A percentile compares a stretch with the other conserved stretches of the same genome.
Conservation (phyloP, 2,797 vertebrate species). For the Tachyglossus aculeatus region DNA sequence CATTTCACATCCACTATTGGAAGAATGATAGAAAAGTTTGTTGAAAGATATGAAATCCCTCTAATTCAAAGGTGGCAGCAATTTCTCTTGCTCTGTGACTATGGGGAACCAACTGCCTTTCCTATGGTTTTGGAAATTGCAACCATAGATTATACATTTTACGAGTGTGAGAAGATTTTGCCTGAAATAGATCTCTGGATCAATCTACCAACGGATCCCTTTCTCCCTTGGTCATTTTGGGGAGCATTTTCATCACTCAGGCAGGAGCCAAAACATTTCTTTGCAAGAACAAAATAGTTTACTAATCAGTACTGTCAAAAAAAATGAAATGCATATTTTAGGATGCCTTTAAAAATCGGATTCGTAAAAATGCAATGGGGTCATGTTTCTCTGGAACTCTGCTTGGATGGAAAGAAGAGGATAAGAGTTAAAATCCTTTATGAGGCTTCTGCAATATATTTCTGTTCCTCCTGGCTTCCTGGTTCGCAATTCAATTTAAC, state of each 20-base stretch:
- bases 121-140: constrained; percentile 16
- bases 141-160: constrained; percentile 6
- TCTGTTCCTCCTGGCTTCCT: no score
- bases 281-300: neutral
- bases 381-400: no score
- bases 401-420: no score
- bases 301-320: neutral
- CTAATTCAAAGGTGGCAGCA: constrained; percentile 20
- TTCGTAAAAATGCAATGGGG: no score
- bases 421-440: no score
- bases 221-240: neutral
- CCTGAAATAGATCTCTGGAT: neutral
- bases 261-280: neutral
- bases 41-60: constrained; percentile 44
- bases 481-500: no score
- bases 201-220: constrained; percentile 1
- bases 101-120: constrained; percentile 20
- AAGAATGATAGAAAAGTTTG: constrained; percentile 41
- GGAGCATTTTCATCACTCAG: neutral
- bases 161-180: neutral
- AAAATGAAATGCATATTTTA: no score
- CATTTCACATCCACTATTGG: constrained; percentile 35
- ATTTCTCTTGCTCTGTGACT: constrained; percentile 32
- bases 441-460: no score
- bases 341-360: no score